phyloP scores from a whole-genome alignment of 92 coral and sea anemone species.

The Chrysogorgia sp. region DNA sequence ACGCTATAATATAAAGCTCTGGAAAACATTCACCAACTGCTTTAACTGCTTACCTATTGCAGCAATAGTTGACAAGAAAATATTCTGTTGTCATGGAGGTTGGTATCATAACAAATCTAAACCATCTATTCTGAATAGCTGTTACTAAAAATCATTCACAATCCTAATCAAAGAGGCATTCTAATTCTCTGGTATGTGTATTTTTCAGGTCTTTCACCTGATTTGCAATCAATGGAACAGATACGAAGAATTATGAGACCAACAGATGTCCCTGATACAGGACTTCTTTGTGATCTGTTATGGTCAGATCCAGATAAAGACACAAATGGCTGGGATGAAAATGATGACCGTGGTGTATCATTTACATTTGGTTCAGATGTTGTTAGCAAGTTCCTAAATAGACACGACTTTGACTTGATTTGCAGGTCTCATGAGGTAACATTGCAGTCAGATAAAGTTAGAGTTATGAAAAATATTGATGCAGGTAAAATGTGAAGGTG shows the following conservation, averaged over 20 bases:
- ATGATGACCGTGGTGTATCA: slow-evolving; percentile 97
- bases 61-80: slow-evolving; percentile 98
- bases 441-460: too few relatives aligned
- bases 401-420: slow-evolving; percentile 96
- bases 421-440: slow-evolving; percentile 97
- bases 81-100: slow-evolving; percentile 99
- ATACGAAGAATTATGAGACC: slow-evolving; percentile 98
- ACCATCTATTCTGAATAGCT: too few relatives aligned
- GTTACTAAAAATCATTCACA: too few relatives aligned
- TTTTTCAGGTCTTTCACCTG: slow-evolving; percentile 89
- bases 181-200: background rate
- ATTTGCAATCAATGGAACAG: slow-evolving; percentile 99
- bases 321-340: slow-evolving; percentile 99
- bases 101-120: slow-evolving; percentile 32
- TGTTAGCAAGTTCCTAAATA: slow-evolving; percentile 96
- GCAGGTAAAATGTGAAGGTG: too few relatives aligned
- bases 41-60: slow-evolving; percentile 98
- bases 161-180: too few relatives aligned
- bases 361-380: slow-evolving; percentile 98
- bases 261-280: slow-evolving; percentile 99
- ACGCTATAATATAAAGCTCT: slow-evolving; percentile 92
- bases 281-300: slow-evolving; percentile 89
- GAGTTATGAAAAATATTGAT: too few relatives aligned
- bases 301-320: slow-evolving; percentile 99
- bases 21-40: slow-evolving; percentile 99